Evolutionary conservation across 2,888 invertebrate species (phyloP).

Genomic region (Tupiocoris notatus): DNA sequence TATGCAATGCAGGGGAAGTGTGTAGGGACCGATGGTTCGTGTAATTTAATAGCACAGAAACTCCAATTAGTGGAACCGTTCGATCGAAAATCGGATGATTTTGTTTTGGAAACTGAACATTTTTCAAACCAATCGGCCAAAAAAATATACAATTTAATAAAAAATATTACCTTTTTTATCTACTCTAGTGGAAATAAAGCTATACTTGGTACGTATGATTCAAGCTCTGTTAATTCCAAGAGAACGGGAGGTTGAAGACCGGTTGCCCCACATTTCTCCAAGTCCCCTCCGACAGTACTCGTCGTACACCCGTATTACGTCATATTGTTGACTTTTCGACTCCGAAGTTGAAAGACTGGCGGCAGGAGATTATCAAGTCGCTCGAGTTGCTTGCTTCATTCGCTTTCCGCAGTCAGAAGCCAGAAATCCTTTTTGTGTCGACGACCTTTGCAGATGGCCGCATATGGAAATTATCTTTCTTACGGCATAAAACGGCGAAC

Average conservation of each 20-base stretch:
- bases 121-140: too few relatives aligned
- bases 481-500: too few relatives aligned
- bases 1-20: too few relatives aligned
- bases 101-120: too few relatives aligned
- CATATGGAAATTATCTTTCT: neutral
- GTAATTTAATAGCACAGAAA: too few relatives aligned
- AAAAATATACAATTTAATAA: too few relatives aligned
- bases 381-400: neutral
- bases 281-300: neutral
- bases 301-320: too few relatives aligned
- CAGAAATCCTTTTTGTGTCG: neutral
- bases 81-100: too few relatives aligned
- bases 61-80: too few relatives aligned
- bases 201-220: neutral
- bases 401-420: neutral
- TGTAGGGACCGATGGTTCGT: too few relatives aligned
- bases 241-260: neutral
- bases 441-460: neutral
- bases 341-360: neutral
- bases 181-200: too few relatives aligned
- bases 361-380: neutral
- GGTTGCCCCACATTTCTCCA: neutral
- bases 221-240: neutral
- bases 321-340: neutral
- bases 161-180: too few relatives aligned